phyloP scores from a whole-genome alignment of 2,113 vertebrate genomes.

The Corythoichthys intestinalis region DNA sequence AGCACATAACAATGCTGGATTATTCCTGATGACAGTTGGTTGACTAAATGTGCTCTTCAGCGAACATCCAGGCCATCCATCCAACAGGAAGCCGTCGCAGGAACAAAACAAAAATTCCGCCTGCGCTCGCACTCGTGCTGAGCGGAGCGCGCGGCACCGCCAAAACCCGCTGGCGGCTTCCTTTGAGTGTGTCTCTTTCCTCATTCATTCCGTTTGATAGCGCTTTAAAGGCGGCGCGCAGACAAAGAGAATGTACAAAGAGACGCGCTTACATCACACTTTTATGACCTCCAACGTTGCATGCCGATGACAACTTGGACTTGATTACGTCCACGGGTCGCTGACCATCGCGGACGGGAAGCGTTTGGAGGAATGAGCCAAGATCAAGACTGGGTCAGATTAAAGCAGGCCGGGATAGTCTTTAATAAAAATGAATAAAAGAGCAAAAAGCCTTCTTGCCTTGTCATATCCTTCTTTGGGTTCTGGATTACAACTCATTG shows the following conservation, averaged over 20 bases:
- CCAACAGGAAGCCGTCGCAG: neutral
- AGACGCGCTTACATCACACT: constrained; percentile 32
- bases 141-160: neutral
- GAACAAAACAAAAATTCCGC: neutral
- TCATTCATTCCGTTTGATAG: constrained; percentile 52
- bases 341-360: neutral
- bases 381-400: neutral
- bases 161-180: constrained; percentile 23
- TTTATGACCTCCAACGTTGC: constrained; percentile 1
- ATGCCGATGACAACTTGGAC: neutral
- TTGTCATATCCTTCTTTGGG: neutral
- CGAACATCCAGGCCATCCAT: neutral
- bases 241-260: constrained; percentile 45
- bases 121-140: neutral
- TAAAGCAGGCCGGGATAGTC: neutral
- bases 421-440: neutral
- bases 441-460: neutral
- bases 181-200: constrained; percentile 19
- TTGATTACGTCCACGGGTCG: neutral
- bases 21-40: neutral
- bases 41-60: neutral
- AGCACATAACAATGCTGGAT: neutral
- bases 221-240: constrained; percentile 18
- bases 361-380: neutral
- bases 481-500: neutral